Percentiles rank a stretch among this genome's conserved stretches.
Conservation (phyloP, 2,888 invertebrate species). For the Parnassius mnemosyne region DNA sequence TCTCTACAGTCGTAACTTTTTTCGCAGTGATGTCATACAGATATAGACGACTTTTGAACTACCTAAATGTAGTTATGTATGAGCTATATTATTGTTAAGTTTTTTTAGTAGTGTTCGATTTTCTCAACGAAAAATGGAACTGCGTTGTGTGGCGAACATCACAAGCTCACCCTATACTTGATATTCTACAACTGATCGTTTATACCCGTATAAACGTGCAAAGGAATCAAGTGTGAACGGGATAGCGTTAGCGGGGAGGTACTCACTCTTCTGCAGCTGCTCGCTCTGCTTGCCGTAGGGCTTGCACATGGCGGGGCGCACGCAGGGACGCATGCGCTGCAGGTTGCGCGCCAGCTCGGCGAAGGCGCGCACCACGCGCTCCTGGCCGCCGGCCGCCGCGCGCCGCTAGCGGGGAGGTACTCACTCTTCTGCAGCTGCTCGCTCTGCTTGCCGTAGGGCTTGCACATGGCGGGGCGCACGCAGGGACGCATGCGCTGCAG, state of each 20-base stretch:
- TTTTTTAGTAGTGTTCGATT: too few species aligned
- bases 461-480: slow-evolving; percentile 93
- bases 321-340: slow-evolving; percentile 93
- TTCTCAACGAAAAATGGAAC: too few species aligned
- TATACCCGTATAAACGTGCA: too few species aligned
- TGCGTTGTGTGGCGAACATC: too few species aligned
- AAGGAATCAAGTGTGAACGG: too few species aligned
- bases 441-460: slow-evolving; percentile 94
- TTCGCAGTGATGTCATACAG: too few species aligned
- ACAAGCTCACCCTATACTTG: too few species aligned
- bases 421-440: slow-evolving; percentile 93
- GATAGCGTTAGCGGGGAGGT: background rate
- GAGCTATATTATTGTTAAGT: too few species aligned
- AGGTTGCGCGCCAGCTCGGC: slow-evolving; percentile 93
- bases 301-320: slow-evolving; percentile 93
- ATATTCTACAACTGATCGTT: too few species aligned
- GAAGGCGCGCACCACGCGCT: slow-evolving; percentile 92
- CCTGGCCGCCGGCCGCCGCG: slow-evolving; percentile 89
- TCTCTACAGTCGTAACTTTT: too few species aligned
- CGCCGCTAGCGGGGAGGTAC: slow-evolving; percentile 36
- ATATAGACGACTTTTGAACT: too few species aligned
- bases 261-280: slow-evolving; percentile 90
- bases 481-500: slow-evolving; percentile 94
- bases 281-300: slow-evolving; percentile 95
- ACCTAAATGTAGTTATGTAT: too few species aligned